Base-by-base conservation (phyloP, 2,113 vertebrate genomes). In the Centropus unirufus region DNA sequence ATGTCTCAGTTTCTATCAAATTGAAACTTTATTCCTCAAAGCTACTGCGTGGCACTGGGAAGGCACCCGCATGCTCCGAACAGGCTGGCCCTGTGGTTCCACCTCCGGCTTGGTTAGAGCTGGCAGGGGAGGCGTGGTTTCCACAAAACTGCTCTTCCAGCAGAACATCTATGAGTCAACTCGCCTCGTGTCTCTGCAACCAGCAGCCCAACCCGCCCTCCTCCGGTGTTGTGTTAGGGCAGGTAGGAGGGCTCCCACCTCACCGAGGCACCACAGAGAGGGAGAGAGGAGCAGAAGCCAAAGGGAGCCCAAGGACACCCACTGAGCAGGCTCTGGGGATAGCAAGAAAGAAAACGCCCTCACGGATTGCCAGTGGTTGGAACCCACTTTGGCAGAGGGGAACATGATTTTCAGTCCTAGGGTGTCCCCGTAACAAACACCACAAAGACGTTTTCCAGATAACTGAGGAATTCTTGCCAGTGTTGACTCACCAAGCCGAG, bases 401-500 rank as follows among this genome's bases (percentile, higher is more conserved):
- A 80, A 69, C 22, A 5, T 2, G 6, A 39, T 26, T 93, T 93
- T 90, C 61, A 95, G 82, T 81, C 69, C 66, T 49, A 76, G 20
- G 2, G 0, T 54, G 73, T 74, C 63, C 81, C 92, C 93, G 93
- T 96, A 94, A 94, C 47, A 74, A 94, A 92, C 30, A 85, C 49
- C 74, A 91, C 82, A 87, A 95, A 91, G 67, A 93, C 72, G 80
- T 90, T 93, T 95, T 93, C 95, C 74, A 96, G 93, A 96, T 95
- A 97, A 96, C 93, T 68, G 49, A 91, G 80, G 93, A 94, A 96
- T 96, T 96, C 91, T 96, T 96, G 94, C 92, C 87, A 87, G 87
- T 95, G 91, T 96, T 96, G 94, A 92, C 93, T 94, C 93, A 96
- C 75, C 59, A 87, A 96, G 91, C 76, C 81, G 81, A 93, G 93